Evolutionary conservation across 2,888 invertebrate genomes (phyloP).

Genomic region (Plebejus melissa): DNA sequence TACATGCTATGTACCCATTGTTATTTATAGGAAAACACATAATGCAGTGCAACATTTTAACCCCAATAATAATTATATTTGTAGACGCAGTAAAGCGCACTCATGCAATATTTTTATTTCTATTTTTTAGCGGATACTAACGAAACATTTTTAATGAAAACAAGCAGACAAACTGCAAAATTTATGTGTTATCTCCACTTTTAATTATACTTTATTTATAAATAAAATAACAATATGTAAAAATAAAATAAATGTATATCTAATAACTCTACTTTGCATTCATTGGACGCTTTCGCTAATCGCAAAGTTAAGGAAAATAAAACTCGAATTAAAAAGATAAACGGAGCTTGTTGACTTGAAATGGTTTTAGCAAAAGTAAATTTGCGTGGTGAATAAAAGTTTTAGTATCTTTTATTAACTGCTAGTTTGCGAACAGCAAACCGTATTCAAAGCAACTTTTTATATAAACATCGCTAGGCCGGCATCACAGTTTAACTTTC

Average conservation of each 20-base stretch:
- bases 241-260: background rate
- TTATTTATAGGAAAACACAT: background rate
- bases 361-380: slow-evolving; percentile 18
- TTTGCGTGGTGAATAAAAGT: slow-evolving; percentile 4
- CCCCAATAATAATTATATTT: slow-evolving; percentile 3
- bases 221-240: background rate
- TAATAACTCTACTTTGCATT: background rate
- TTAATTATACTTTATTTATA: too few relatives aligned
- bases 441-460: background rate
- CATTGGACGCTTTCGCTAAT: background rate
- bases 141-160: background rate
- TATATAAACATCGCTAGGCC: background rate
- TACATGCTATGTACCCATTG: too few relatives aligned
- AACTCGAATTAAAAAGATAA: background rate
- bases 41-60: background rate
- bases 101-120: background rate
- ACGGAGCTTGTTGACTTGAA: background rate
- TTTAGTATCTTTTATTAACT: background rate
- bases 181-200: too few relatives aligned
- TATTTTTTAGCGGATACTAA: background rate
- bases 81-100: background rate
- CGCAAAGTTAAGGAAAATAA: background rate
- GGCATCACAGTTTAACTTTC: background rate
- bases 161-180: background rate
- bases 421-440: background rate